These are phyloP conservation scores for Oscheius sp. DNA, from an alignment of 2,888 invertebrate species.

Conservation along the genomic window DNA sequence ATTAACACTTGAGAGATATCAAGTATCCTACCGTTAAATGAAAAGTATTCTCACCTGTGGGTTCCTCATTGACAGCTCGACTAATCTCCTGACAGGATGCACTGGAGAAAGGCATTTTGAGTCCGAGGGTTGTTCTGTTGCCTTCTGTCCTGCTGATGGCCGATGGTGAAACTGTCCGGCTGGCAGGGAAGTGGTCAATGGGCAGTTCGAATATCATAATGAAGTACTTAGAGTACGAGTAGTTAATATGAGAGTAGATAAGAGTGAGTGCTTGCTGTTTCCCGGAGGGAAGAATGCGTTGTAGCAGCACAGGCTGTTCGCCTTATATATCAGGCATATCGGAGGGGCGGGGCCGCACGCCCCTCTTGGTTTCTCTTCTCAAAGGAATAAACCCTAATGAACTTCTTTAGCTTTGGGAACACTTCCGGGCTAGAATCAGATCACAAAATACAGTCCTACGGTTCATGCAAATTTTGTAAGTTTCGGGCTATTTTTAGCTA, in stretches of 20 bases:
- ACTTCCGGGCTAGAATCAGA: not conserved
- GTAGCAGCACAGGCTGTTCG: conserved; percentile 6
- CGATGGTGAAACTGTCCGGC: not conserved
- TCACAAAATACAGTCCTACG: not conserved
- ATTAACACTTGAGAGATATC: not conserved
- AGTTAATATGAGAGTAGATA: not conserved
- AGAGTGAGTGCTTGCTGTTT: not conserved
- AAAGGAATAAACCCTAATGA: not conserved
- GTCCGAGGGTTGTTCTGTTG: not conserved
- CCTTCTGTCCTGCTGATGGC: not conserved
- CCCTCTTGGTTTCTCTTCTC: not conserved
- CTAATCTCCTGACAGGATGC: conserved; percentile 18
- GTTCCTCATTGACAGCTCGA: conserved; percentile 19
- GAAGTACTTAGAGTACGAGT: conserved; percentile 11
- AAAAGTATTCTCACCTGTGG: conserved; percentile 9
- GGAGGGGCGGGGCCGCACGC: conserved; percentile 14
- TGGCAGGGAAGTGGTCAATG: conserved; percentile 36
- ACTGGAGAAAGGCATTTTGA: conserved; percentile 8
- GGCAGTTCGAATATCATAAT: conserved; percentile 37
- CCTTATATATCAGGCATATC: conserved; percentile 13
- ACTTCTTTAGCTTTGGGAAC: not conserved
- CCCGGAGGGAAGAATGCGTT: conserved; percentile 20
- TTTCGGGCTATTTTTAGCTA: not conserved
- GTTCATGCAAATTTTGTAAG: not conserved
- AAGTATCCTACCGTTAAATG: not conserved